Conservation (phyloP, 2,113 vertebrate species). For the Notothenia rossii region DNA sequence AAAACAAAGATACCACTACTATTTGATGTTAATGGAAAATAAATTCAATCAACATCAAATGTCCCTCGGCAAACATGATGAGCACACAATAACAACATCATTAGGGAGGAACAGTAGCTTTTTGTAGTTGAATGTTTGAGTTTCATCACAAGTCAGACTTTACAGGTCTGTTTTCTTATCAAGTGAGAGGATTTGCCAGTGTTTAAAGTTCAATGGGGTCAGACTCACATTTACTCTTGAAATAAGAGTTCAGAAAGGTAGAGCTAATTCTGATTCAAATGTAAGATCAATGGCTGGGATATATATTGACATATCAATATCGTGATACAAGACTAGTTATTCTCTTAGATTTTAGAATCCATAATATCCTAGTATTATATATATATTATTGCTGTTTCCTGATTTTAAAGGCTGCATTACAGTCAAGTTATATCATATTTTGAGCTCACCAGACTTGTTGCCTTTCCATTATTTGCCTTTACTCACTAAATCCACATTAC, state of each 20-base stretch:
- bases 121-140: neutral
- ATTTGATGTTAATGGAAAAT: neutral
- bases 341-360: too few relatives aligned
- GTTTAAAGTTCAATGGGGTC: neutral
- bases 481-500: too few relatives aligned
- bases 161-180: conserved; percentile 5
- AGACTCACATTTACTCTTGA: neutral
- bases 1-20: neutral
- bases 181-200: neutral
- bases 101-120: neutral
- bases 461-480: too few relatives aligned
- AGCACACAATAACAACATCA: neutral
- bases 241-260: neutral
- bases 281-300: neutral
- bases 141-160: conserved; percentile 1
- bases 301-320: too few relatives aligned
- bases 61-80: neutral
- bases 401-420: too few relatives aligned
- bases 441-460: too few relatives aligned
- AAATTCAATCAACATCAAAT: conserved; percentile 43
- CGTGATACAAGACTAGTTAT: too few relatives aligned
- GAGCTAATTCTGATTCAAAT: neutral
- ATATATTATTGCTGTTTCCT: too few relatives aligned
- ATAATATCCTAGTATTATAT: too few relatives aligned
- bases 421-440: too few relatives aligned